A percentile compares a stretch with the other conserved stretches of the same genome.
phyloP scores from a whole-genome alignment of 2,888 invertebrate genomes.

The Sarcophaga caerulescens region DNA sequence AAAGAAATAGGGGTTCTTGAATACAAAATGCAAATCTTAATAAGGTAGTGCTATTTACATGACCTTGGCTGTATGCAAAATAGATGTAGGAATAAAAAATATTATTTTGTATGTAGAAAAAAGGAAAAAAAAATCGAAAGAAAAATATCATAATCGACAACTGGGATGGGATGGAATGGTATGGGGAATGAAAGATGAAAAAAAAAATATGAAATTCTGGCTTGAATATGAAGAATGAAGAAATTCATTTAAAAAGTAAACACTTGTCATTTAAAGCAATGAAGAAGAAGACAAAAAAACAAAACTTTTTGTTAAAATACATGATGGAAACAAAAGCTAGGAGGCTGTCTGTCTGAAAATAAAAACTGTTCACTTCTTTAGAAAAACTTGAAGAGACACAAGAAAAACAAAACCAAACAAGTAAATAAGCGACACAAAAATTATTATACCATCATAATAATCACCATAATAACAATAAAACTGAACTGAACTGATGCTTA shows the following conservation, averaged over 20 bases:
- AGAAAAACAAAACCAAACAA: conserved; percentile 11
- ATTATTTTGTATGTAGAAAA: conserved; percentile 32
- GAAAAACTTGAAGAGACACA: neutral
- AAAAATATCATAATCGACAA: conserved; percentile 59
- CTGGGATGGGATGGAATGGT: conserved; percentile 36
- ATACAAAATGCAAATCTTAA: too few relatives aligned
- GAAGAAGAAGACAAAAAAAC: neutral
- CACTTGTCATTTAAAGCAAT: conserved; percentile 64
- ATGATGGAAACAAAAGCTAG: conserved; percentile 49
- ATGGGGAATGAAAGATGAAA: too few relatives aligned
- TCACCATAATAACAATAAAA: conserved; percentile 67
- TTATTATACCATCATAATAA: conserved; percentile 48
- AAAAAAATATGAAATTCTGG: conserved; percentile 12
- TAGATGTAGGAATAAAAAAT: conserved; percentile 35
- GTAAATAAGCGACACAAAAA: conserved; percentile 18
- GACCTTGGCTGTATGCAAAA: neutral
- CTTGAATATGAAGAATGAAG: conserved; percentile 57
- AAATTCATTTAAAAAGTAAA: conserved; percentile 65
- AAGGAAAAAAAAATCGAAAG: neutral
- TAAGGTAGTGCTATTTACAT: conserved; percentile 6
- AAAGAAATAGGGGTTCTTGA: conserved; percentile 3
- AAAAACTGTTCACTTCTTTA: conserved; percentile 32
- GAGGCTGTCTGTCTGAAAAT: conserved; percentile 42
- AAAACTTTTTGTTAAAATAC: neutral
- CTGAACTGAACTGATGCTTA: conserved; percentile 62